Base-by-base conservation (phyloP, 2,888 invertebrate genomes). In the Phytoseiulus persimilis region DNA sequence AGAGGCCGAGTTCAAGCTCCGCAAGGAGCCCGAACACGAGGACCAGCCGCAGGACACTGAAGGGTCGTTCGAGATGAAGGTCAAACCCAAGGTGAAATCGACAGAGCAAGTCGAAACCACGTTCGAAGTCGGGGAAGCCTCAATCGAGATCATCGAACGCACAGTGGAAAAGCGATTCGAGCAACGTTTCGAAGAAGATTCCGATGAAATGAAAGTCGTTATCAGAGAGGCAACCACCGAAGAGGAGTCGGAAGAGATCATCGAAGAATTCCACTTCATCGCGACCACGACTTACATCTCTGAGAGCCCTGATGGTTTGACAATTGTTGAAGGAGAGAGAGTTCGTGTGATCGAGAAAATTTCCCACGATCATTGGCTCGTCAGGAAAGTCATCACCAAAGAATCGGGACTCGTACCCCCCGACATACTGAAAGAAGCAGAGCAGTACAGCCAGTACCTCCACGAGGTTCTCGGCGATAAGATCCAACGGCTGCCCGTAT, bases 351-450 rank as follows among this genome's bases (percentile, higher is more conserved):
- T 96, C 90, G 96, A 96, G 93, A 95, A 95, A 90, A 95, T 96
- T 89, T 96, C 96, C 92, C 94, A 95, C 90, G 97, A 97, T 92
- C 97, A 97, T 97, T 97, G 97, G 97, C 96, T 96, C 92, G 96
- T 97, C 0, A 95, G 95, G 91, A 97, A 97, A 93, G 95, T 96
- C 92, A 94, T 97, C 39, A 97, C 97, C 0, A 96, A 96, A 92
- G 97, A 97, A 93, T 96, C 96, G 92, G 97, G 97, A 90, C 97
- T 96, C 96, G 97, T 97, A n/a, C 97, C 97, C 31, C 96, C 97
- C 0, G 95, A 96, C 92, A 95, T 96, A 92, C 94, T 97, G 3
- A 95, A 96, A 94, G 95, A 96, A 92, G 96, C 96, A 92, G 94
- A 94, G 2, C 95, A 95, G 91, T 97, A 97, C 92, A 95, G 95